Percentiles rank a stretch among this genome's conserved stretches.
phyloP scores from a whole-genome alignment of 2,113 vertebrate species.

The Rallus limicola region DNA sequence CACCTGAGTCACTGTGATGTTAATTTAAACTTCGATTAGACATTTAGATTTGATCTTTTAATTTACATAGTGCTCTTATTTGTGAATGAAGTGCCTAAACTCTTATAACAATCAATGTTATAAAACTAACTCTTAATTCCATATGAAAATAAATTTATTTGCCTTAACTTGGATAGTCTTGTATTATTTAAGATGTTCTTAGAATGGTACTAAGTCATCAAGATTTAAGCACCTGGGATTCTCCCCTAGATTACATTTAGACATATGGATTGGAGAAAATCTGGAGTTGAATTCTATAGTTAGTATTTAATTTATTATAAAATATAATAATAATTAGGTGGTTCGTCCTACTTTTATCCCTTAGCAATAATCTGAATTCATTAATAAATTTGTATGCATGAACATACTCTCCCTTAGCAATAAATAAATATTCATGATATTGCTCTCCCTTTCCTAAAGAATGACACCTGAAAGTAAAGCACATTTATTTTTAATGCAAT shows the following conservation, averaged over 20 bases:
- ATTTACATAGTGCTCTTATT: neutral
- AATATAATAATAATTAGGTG: neutral
- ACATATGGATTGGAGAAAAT: neutral
- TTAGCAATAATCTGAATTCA: neutral
- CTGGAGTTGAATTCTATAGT: neutral
- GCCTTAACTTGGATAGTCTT: neutral
- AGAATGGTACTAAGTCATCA: neutral
- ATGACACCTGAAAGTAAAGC: neutral
- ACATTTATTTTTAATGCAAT: slow-evolving; percentile 4
- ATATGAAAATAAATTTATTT: neutral
- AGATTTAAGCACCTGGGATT: neutral
- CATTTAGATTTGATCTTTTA: neutral
- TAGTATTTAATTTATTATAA: neutral
- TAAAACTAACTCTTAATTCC: neutral
- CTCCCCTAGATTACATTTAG: neutral
- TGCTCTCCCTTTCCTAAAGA: neutral
- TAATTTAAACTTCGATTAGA: neutral
- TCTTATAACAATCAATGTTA: neutral
- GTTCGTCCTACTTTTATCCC: neutral
- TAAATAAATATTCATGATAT: neutral
- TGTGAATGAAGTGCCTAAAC: neutral
- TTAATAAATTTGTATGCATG: neutral
- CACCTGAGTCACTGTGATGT: neutral
- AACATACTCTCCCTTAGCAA: neutral
- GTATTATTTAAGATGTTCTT: neutral